Conservation (phyloP, 2,888 invertebrate genomes). For the Heliconius ismenius region DNA sequence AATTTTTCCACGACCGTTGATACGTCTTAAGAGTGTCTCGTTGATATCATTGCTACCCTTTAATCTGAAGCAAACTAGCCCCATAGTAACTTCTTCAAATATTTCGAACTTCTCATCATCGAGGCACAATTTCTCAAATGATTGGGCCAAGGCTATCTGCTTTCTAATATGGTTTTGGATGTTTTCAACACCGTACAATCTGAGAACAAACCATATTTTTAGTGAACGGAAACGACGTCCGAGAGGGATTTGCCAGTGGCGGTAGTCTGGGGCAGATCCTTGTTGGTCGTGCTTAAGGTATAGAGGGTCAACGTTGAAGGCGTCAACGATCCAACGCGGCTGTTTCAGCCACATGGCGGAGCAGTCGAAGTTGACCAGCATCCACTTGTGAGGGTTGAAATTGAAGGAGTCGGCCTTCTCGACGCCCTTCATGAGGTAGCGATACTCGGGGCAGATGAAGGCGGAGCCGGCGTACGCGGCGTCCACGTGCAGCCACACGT, state of each 20-base stretch:
- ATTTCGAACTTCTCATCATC: constrained; percentile 94
- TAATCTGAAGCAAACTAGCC: constrained; percentile 96
- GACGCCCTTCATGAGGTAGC: constrained; percentile 92
- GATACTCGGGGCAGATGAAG: constrained; percentile 98
- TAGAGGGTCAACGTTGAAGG: constrained; percentile 98
- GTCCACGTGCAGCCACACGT: constrained; percentile 97
- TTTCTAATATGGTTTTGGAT: constrained; percentile 92
- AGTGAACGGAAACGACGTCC: constrained; percentile 95
- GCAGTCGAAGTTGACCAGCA: constrained; percentile 99
- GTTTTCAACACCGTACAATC: constrained; percentile 93
- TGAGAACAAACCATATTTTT: constrained; percentile 97
- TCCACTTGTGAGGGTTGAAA: constrained; percentile 99
- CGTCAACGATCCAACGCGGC: constrained; percentile 94
- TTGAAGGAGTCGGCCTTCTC: constrained; percentile 97
- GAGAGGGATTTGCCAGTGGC: constrained; percentile 98
- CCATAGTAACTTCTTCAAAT: constrained; percentile 93
- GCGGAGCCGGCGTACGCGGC: constrained; percentile 98
- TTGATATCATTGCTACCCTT: constrained; percentile 92
- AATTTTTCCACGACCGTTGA: constrained; percentile 94
- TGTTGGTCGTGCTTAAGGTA: constrained; percentile 97
- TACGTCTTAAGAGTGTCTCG: constrained; percentile 89
- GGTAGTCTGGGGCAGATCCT: constrained; percentile 94
- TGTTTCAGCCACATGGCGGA: constrained; percentile 98
- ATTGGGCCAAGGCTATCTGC: constrained; percentile 92
- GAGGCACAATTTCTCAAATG: constrained; percentile 90